These are phyloP conservation scores for Triplophysa tibetana DNA, from an alignment of 2,113 vertebrate species.

Conservation along the genomic window DNA sequence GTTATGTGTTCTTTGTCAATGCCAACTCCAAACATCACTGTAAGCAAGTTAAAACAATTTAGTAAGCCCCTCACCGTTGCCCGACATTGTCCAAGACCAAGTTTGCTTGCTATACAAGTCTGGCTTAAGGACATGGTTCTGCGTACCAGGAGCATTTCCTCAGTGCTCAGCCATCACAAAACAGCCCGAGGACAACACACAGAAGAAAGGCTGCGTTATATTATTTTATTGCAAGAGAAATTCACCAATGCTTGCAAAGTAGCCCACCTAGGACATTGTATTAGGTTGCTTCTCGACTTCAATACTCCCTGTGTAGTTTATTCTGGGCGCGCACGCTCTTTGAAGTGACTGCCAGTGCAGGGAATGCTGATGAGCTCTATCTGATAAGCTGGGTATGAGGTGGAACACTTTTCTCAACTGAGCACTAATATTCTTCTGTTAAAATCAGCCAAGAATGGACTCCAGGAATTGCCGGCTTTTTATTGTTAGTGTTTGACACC, in stretches of 20 bases:
- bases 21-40: background rate
- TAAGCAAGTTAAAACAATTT: background rate
- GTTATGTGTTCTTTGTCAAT: background rate
- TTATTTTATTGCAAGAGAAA: conserved; percentile 10
- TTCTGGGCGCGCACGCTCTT: conserved; percentile 18
- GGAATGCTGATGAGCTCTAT: conserved; percentile 48
- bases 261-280: conserved; percentile 48
- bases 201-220: conserved; percentile 18
- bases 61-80: background rate
- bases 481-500: too few relatives aligned
- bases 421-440: conserved; percentile 36
- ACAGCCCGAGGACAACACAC: conserved; percentile 1
- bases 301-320: conserved; percentile 35
- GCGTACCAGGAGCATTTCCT: background rate
- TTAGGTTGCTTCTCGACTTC: conserved; percentile 47
- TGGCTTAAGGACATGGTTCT: background rate
- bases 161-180: background rate
- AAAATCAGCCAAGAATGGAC: conserved; percentile 23
- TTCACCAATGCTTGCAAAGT: conserved; percentile 45
- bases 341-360: conserved; percentile 37
- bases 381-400: conserved; percentile 46
- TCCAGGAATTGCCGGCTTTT: background rate
- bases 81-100: background rate
- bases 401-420: conserved; percentile 24
- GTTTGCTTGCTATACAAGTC: background rate